phyloP scores from a whole-genome alignment of 2,113 vertebrate genomes.

The Rhegmatorhina hoffmannsi region DNA sequence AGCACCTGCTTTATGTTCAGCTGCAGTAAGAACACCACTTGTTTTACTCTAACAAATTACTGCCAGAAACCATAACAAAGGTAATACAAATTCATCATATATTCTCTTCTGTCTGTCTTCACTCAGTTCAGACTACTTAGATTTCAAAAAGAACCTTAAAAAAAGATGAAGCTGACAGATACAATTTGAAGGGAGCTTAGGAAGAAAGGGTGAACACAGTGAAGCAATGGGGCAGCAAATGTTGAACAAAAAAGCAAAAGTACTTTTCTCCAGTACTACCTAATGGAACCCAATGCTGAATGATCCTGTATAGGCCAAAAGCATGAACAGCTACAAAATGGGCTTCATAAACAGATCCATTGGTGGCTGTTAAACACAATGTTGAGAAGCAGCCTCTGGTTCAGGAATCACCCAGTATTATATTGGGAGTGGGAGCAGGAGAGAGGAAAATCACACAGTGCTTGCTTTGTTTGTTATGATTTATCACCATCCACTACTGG shows the following conservation, averaged over 20 bases:
- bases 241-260: not conserved
- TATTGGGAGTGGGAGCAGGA: not conserved
- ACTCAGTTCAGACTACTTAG: not conserved
- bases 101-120: not conserved
- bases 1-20: not conserved
- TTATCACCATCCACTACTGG: not conserved
- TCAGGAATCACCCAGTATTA: not conserved
- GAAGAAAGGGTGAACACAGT: not conserved
- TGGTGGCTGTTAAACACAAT: not conserved
- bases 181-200: not conserved
- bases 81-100: not conserved
- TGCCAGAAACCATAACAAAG: not conserved
- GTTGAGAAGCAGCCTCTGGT: not conserved
- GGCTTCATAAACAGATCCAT: not conserved
- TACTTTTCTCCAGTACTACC: not conserved
- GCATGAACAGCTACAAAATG: not conserved
- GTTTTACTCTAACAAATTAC: not conserved
- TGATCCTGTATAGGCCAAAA: not conserved
- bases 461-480: not conserved
- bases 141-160: not conserved
- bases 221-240: not conserved
- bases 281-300: not conserved
- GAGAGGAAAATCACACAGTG: not conserved
- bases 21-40: not conserved
- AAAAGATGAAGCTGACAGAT: not conserved